phyloP scores from a whole-genome alignment of 2,888 invertebrate genomes.

The Drosophila suboccidentalis region DNA sequence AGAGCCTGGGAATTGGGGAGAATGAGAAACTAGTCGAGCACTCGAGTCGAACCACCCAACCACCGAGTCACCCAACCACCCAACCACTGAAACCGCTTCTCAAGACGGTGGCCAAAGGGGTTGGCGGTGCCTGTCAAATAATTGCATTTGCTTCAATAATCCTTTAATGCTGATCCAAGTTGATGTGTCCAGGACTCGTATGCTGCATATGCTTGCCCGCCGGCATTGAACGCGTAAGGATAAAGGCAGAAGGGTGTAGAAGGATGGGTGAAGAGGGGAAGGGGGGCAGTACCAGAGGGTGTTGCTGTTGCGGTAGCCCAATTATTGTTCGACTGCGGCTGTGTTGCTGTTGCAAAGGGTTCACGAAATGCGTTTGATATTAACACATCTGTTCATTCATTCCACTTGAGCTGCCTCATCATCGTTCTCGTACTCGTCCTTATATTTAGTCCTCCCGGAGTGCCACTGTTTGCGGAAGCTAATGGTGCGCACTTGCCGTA shows the following conservation, averaged over 20 bases:
- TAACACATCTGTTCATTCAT: constrained; percentile 86
- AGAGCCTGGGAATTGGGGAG: constrained; percentile 42
- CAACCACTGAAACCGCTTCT: constrained; percentile 40
- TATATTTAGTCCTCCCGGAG: constrained; percentile 35
- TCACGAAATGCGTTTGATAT: constrained; percentile 83
- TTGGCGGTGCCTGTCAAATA: constrained; percentile 77
- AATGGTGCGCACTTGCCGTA: constrained; percentile 82
- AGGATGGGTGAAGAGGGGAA: neutral
- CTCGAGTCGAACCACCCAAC: constrained; percentile 1
- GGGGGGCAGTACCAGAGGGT: constrained; percentile 58
- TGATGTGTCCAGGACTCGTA: constrained; percentile 70
- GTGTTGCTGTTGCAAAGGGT: constrained; percentile 77
- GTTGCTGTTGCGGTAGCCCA: constrained; percentile 76
- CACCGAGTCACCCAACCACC: constrained; percentile 12
- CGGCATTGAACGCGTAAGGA: constrained; percentile 13
- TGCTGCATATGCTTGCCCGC: constrained; percentile 52
- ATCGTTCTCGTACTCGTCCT: constrained; percentile 38
- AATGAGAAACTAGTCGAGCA: constrained; percentile 32
- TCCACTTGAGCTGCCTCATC: constrained; percentile 82
- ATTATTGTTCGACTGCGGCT: constrained; percentile 69
- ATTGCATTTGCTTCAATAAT: constrained; percentile 86
- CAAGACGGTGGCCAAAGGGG: constrained; percentile 49
- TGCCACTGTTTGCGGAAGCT: constrained; percentile 74
- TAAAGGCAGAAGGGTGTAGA: too few relatives aligned
- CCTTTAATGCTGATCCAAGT: constrained; percentile 85